A percentile compares a stretch with the other conserved stretches of the same genome.
Evolutionary conservation across 2,797 vertebrate species (phyloP).

Genomic region (Gallinago solitaria): DNA sequence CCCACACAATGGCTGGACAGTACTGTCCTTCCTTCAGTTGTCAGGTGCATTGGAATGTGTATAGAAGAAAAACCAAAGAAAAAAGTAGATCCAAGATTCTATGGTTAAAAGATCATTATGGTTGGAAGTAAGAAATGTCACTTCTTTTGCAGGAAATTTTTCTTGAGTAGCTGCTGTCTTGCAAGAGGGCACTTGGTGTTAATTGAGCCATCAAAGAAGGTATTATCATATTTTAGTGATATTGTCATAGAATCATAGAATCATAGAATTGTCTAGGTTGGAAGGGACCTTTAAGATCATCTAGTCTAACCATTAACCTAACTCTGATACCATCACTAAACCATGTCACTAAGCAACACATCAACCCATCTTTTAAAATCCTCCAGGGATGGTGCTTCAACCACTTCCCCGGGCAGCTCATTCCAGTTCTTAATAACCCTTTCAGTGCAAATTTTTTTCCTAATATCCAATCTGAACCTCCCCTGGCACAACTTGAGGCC

Average conservation of each 20-base stretch:
- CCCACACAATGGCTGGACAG: slow-evolving; percentile 55
- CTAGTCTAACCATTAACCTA: too few species aligned
- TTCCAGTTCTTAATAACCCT: too few species aligned
- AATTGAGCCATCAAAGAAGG: background rate
- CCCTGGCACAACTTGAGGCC: too few species aligned
- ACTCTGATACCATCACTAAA: too few species aligned
- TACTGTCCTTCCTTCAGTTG: slow-evolving; percentile 55
- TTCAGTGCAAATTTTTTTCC: too few species aligned
- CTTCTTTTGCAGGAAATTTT: background rate
- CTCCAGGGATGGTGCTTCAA: too few species aligned
- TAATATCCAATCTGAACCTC: too few species aligned
- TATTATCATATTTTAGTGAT: background rate
- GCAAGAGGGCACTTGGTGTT: background rate
- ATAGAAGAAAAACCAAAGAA: slow-evolving; percentile 8
- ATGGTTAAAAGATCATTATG: background rate
- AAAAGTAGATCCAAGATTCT: background rate
- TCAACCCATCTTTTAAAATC: too few species aligned
- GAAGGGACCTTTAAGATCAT: too few species aligned
- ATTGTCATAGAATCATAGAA: background rate
- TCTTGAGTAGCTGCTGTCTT: background rate
- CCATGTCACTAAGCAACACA: too few species aligned
- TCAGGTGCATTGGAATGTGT: slow-evolving; percentile 51
- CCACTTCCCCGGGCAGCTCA: too few species aligned
- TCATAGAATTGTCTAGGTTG: too few species aligned
- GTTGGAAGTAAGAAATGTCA: background rate